phyloP scores from a whole-genome alignment of 2,888 invertebrate genomes.

The Labia minor region DNA sequence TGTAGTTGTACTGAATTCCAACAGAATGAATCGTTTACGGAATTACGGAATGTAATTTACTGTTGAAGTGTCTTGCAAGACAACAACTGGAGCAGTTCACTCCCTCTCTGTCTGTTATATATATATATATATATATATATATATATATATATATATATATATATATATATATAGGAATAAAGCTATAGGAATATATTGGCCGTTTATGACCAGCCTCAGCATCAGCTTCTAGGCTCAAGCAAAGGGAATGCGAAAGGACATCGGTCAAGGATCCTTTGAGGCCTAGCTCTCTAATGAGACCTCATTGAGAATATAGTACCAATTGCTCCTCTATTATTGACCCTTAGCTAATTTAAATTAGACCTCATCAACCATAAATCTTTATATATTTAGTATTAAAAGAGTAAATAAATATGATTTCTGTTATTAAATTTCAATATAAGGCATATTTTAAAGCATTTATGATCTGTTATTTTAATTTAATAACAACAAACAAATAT shows the following conservation, averaged over 20 bases:
- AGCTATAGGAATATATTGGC: neutral
- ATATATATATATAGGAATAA: too few species aligned
- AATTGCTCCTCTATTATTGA: neutral
- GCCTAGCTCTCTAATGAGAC: neutral
- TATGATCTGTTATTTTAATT: too few species aligned
- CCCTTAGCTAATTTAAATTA: conserved; percentile 1
- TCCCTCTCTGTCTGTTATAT: too few species aligned
- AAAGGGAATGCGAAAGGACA: neutral
- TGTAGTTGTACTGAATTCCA: conserved; percentile 1
- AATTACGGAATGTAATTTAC: conserved; percentile 13
- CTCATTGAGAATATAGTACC: neutral
- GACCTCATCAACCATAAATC: neutral
- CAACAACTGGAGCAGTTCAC: neutral
- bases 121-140: too few species aligned
- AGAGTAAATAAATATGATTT: neutral
- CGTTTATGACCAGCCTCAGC: neutral
- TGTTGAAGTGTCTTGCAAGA: conserved; percentile 1
- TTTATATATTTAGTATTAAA: conserved; percentile 5
- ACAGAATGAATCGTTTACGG: conserved; percentile 13
- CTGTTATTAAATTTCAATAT: neutral
- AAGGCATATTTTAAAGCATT: neutral
- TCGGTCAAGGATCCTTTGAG: neutral
- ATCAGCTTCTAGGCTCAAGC: neutral
- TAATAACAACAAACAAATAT: too few species aligned
- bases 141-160: too few species aligned